Evolutionary conservation across 2,888 invertebrate species (phyloP).

Genomic region (Orthosia gracilis): DNA sequence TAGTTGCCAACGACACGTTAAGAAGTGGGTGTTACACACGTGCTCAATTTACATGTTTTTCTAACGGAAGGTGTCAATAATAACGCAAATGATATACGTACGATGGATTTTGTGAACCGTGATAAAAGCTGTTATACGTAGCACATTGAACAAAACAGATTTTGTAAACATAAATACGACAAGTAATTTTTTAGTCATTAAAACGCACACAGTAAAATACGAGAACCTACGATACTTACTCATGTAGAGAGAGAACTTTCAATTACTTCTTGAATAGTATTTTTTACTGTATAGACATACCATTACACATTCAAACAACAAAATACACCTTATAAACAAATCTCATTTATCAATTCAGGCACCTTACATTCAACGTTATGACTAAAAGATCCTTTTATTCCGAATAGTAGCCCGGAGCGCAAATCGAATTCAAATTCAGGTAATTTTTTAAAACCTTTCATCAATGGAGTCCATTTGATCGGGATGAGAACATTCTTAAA

Average conservation of each 20-base stretch:
- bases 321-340: constrained; percentile 19
- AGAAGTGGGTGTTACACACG: background rate
- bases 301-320: constrained; percentile 9
- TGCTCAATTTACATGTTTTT: background rate
- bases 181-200: background rate
- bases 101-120: background rate
- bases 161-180: background rate
- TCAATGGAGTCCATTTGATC: constrained; percentile 42
- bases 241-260: background rate
- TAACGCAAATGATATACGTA: background rate
- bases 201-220: background rate
- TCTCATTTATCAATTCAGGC: constrained; percentile 32
- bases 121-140: background rate
- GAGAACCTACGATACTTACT: too few species aligned
- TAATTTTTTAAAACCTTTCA: constrained; percentile 64
- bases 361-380: constrained; percentile 24
- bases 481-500: constrained; percentile 34
- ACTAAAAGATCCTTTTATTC: constrained; percentile 25
- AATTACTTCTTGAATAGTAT: background rate
- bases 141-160: background rate
- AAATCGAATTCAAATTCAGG: constrained; percentile 62
- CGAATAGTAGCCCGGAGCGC: constrained; percentile 7
- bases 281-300: background rate
- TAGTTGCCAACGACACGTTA: too few species aligned
- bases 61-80: background rate